Percentiles rank a stretch among this genome's conserved stretches.
These are phyloP conservation scores for Lordiphosa clarofinis DNA, from an alignment of 1,140 invertebrate genomes.

Conservation along the genomic window DNA sequence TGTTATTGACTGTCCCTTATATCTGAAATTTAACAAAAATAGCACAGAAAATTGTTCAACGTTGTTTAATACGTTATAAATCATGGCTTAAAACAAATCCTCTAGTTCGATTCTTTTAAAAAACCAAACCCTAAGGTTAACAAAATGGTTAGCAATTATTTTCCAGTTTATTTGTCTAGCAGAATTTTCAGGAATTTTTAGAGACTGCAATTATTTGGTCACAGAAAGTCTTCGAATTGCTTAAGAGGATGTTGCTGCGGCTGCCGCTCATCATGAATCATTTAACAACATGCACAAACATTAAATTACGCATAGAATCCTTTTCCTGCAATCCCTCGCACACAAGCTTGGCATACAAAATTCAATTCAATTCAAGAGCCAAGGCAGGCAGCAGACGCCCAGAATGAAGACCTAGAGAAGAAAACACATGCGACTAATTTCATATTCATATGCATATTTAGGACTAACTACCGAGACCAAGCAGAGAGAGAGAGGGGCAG, in stretches of 20 bases:
- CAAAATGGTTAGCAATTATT: too few relatives aligned
- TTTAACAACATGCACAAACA: conserved; percentile 52
- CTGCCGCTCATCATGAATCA: conserved; percentile 46
- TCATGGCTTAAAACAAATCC: too few relatives aligned
- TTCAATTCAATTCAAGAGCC: conserved; percentile 57
- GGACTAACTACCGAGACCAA: conserved; percentile 47
- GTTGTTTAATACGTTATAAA: too few relatives aligned
- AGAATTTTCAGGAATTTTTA: too few relatives aligned
- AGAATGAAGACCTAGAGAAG: conserved; percentile 18
- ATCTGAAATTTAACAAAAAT: too few relatives aligned
- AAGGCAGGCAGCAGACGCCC: conserved; percentile 2
- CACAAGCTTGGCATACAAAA: conserved; percentile 53
- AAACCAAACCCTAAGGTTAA: too few relatives aligned
- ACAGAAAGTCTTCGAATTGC: too few relatives aligned
- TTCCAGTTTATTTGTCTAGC: too few relatives aligned
- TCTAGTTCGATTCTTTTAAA: too few relatives aligned
- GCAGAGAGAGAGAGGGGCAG: not conserved
- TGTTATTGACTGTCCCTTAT: too few relatives aligned
- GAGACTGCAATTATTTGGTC: too few relatives aligned
- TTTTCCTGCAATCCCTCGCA: conserved; percentile 15
- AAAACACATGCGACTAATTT: conserved; percentile 72
- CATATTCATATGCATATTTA: conserved; percentile 75
- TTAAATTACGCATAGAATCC: conserved; percentile 51
- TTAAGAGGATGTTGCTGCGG: not conserved
- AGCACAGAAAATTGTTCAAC: too few relatives aligned